Conservation (phyloP, 2,888 invertebrate genomes). For the Drosophila fulvimacula region DNA sequence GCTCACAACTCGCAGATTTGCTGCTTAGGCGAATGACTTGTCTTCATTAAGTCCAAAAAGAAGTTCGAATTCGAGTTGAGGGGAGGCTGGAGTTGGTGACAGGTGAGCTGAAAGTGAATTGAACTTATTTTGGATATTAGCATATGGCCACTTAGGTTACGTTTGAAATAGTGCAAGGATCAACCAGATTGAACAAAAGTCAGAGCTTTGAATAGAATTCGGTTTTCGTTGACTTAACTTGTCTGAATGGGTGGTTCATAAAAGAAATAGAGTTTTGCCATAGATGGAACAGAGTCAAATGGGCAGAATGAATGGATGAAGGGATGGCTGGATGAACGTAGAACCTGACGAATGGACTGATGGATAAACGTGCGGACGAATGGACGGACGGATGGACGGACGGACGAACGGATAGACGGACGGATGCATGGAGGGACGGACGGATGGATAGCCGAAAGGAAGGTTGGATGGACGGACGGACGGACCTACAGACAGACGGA, state of each 20-base stretch:
- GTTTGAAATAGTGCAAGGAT: background rate
- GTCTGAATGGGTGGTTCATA: background rate
- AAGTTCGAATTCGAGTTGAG: background rate
- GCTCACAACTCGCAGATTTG: background rate
- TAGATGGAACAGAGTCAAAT: background rate
- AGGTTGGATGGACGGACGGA: rapidly evolving
- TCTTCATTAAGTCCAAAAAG: background rate
- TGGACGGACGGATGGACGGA: background rate
- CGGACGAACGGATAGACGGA: background rate
- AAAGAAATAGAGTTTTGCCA: background rate
- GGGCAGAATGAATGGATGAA: background rate
- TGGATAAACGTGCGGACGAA: rapidly evolving
- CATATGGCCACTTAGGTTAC: background rate
- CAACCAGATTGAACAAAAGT: background rate
- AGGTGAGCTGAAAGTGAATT: background rate
- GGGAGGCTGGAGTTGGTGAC: background rate
- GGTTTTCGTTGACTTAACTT: background rate
- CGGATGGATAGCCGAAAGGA: background rate
- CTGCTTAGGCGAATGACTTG: constrained; percentile 8
- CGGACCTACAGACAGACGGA: background rate
- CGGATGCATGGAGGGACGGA: background rate
- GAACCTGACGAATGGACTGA: background rate
- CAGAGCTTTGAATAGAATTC: background rate
- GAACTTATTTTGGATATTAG: background rate
- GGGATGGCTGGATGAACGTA: background rate